phyloP scores from a whole-genome alignment of 2,113 vertebrate species.

The Aptenodytes forsteri region DNA sequence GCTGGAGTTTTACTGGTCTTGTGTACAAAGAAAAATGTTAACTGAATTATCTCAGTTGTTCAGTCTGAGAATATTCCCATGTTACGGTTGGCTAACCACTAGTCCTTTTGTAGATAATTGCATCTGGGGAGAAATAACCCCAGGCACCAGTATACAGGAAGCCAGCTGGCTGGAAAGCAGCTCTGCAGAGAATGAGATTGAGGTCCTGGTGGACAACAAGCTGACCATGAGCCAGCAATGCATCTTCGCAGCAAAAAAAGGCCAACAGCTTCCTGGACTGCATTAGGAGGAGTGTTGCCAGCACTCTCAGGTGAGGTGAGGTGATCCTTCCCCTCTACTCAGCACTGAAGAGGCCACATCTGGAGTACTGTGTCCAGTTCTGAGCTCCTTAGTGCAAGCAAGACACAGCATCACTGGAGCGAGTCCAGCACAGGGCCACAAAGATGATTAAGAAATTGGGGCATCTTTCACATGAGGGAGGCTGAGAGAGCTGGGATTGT shows the following conservation, averaged over 20 bases:
- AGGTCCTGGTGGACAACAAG: neutral
- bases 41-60: neutral
- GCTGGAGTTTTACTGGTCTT: neutral
- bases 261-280: neutral
- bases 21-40: neutral
- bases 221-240: neutral
- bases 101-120: neutral
- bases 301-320: neutral
- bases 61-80: neutral
- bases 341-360: neutral
- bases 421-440: accelerated
- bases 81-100: neutral
- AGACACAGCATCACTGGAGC: neutral
- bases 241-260: neutral
- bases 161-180: neutral
- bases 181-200: neutral
- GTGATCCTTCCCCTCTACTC: neutral
- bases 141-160: neutral
- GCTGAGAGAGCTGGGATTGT: neutral
- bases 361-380: neutral
- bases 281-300: neutral
- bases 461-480: neutral
- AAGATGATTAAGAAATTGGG: neutral
- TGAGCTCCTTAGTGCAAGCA: neutral
- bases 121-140: neutral